Percentiles rank a stretch among this genome's conserved stretches.
Conservation (phyloP, 1,140 invertebrate genomes). For the Battus philenor region DNA sequence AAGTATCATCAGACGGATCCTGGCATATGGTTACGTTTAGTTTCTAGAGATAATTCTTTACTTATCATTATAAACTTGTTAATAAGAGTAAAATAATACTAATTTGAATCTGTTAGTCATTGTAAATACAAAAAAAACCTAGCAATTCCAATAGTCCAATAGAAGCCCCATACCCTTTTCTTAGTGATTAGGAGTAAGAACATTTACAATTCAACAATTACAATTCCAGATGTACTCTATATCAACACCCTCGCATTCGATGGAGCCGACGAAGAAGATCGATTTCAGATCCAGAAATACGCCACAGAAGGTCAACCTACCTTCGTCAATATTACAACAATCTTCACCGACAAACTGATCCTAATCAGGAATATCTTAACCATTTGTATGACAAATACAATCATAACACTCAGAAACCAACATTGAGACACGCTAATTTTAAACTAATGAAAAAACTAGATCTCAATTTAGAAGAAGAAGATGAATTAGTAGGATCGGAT, state of each 20-base stretch:
- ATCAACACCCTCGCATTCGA: slow-evolving; percentile 88
- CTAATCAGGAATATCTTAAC: slow-evolving; percentile 48
- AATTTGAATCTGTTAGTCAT: too few relatives aligned
- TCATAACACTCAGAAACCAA: slow-evolving; percentile 52
- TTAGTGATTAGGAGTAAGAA: too few relatives aligned
- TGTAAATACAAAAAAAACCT: too few relatives aligned
- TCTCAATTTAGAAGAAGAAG: slow-evolving; percentile 42
- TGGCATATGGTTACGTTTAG: too few relatives aligned
- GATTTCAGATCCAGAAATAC: slow-evolving; percentile 65
- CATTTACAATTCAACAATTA: too few relatives aligned
- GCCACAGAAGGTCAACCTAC: slow-evolving; percentile 70
- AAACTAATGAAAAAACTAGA: slow-evolving; percentile 67
- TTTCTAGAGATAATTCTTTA: too few relatives aligned
- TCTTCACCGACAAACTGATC: slow-evolving; percentile 43
- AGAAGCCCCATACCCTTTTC: too few relatives aligned
- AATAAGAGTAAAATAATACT: too few relatives aligned
- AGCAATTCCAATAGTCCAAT: too few relatives aligned
- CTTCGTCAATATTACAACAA: slow-evolving; percentile 70
- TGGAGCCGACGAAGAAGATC: slow-evolving; percentile 84
- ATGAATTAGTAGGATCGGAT: slow-evolving; percentile 36
- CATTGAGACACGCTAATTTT: slow-evolving; percentile 62
- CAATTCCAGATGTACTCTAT: slow-evolving; percentile 84
- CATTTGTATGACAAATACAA: slow-evolving; percentile 65
- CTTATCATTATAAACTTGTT: too few relatives aligned
- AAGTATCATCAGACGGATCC: too few relatives aligned